phyloP scores from a whole-genome alignment of 2,797 vertebrate species.

The Fundulus diaphanus region DNA sequence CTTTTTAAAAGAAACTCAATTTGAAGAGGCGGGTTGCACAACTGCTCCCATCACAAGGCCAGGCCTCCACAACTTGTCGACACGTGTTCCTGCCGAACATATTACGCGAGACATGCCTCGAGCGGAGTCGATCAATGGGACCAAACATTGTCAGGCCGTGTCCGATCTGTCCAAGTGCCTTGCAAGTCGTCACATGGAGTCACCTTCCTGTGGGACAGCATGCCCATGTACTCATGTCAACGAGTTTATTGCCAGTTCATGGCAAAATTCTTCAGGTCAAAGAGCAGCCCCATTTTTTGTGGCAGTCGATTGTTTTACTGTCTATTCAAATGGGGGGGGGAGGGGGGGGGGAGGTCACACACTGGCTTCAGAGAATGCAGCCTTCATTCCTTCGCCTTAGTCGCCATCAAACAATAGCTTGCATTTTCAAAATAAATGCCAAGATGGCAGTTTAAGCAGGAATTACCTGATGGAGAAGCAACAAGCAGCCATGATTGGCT shows the following conservation, averaged over 20 bases:
- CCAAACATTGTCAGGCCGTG: background rate
- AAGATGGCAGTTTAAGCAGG: background rate
- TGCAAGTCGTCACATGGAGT: constrained; percentile 4
- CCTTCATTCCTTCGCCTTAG: background rate
- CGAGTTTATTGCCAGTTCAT: background rate
- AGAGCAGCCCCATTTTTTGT: background rate
- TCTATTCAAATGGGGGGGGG: background rate
- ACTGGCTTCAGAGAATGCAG: background rate
- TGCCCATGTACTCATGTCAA: background rate
- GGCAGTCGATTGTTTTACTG: background rate
- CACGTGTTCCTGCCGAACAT: constrained; percentile 11
- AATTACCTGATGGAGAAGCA: background rate
- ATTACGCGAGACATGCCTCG: constrained; percentile 3
- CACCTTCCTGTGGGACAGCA: background rate
- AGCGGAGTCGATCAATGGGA: constrained; percentile 25
- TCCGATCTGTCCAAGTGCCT: background rate
- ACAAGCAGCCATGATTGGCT: background rate
- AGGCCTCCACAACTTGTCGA: background rate
- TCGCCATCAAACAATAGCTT: background rate
- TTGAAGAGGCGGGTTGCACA: background rate
- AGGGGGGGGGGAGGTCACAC: background rate
- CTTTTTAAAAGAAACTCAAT: background rate
- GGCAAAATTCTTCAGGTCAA: background rate
- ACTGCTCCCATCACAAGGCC: constrained; percentile 13
- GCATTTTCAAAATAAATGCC: background rate